Conservation (phyloP, 35 echinoderm and acorn worm genomes). For the Eucidaris tribuloides region DNA sequence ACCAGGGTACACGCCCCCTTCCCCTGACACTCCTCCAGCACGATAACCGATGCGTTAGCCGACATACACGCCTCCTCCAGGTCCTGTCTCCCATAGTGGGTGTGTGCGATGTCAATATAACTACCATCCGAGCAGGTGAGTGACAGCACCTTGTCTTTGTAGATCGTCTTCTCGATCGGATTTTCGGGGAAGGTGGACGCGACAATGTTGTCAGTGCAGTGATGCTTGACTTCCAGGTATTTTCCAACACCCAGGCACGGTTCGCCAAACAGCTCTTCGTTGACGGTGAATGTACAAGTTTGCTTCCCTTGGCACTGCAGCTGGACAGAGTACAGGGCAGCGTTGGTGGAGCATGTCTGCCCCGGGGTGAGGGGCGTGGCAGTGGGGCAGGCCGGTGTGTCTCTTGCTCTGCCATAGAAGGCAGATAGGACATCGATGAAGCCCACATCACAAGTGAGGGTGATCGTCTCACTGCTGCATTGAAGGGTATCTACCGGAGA, state of each 20-base stretch:
- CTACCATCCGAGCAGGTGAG: not conserved
- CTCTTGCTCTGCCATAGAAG: not conserved
- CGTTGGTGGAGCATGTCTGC: not conserved
- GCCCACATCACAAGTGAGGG: not conserved
- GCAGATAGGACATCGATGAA: slow-evolving; percentile 8
- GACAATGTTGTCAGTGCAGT: not conserved
- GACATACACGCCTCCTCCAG: not conserved
- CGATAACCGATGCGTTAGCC: not conserved
- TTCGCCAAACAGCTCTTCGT: not conserved
- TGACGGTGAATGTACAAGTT: not conserved
- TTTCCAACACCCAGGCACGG: not conserved
- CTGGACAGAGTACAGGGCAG: not conserved
- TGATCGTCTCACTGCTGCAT: not conserved
- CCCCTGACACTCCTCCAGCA: not conserved
- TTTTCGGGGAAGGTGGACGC: not conserved
- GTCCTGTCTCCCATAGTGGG: not conserved
- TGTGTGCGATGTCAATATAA: not conserved
- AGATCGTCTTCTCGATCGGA: not conserved
- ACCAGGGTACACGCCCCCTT: not conserved
- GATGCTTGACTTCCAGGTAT: not conserved
- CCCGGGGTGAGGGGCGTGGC: not conserved
- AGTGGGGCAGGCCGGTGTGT: not conserved
- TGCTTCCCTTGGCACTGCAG: not conserved
- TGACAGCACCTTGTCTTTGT: not conserved
- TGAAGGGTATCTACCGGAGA: not conserved